A percentile compares a stretch with the other conserved stretches of the same genome.
phyloP scores from a whole-genome alignment of 2,113 vertebrate species.

The Xiphorhynchus elegans region DNA sequence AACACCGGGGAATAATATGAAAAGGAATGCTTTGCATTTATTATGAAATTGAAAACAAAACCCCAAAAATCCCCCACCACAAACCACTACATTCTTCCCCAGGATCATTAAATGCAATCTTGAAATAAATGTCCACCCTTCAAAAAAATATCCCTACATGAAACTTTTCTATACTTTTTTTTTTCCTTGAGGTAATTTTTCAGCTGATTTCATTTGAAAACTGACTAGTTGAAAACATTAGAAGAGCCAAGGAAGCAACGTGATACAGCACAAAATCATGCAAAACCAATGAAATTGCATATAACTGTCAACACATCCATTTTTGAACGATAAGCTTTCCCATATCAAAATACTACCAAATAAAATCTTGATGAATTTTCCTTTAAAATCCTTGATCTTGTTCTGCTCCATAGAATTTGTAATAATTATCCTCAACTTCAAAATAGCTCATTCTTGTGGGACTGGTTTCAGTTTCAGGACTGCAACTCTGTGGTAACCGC shows the following conservation, averaged over 20 bases:
- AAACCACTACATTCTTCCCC: not conserved
- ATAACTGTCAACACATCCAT: not conserved
- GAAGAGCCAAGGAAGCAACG: not conserved
- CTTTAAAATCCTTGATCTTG: not conserved
- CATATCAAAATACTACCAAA: not conserved
- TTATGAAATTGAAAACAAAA: not conserved
- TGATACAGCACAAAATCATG: not conserved
- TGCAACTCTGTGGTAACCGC: not conserved
- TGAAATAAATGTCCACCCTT: not conserved
- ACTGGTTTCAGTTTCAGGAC: conserved; percentile 32
- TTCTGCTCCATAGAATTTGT: not conserved
- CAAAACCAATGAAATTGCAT: not conserved
- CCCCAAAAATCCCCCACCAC: not conserved
- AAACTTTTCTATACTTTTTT: not conserved
- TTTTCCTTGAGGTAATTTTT: not conserved
- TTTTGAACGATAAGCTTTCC: not conserved
- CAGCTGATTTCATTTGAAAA: not conserved
- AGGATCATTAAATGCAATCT: not conserved
- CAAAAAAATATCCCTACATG: not conserved
- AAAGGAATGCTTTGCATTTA: not conserved
- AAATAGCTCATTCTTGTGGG: not conserved
- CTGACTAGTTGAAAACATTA: not conserved
- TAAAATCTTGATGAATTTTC: not conserved
- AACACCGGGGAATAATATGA: rapidly evolving
- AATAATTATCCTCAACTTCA: not conserved